phyloP scores from a whole-genome alignment of 2,113 vertebrate species.

The Excalfactoria chinensis region DNA sequence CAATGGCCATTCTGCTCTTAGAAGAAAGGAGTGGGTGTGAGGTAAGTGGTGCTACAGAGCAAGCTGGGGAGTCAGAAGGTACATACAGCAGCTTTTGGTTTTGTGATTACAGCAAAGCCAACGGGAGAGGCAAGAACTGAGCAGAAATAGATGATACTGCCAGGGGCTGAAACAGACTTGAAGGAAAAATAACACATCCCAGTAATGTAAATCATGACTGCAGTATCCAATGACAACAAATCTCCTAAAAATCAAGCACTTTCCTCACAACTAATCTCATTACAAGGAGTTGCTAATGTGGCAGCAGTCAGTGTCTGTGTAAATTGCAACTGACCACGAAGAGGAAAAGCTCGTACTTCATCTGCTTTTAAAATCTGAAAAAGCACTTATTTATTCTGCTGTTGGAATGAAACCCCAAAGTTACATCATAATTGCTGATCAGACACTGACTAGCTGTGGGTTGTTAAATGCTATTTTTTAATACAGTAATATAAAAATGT shows the following conservation, averaged over 20 bases:
- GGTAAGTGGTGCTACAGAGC: background rate
- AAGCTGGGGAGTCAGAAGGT: background rate
- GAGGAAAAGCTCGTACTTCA: background rate
- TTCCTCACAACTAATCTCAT: background rate
- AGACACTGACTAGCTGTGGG: background rate
- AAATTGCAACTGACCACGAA: background rate
- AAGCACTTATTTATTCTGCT: background rate
- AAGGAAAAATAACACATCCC: constrained; percentile 46
- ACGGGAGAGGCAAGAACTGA: background rate
- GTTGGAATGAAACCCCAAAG: background rate
- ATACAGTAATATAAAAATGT: background rate
- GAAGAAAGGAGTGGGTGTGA: background rate
- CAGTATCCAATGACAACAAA: constrained; percentile 61
- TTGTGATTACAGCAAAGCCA: constrained; percentile 3
- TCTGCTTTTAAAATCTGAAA: background rate
- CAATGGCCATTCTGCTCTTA: background rate
- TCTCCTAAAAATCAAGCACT: background rate
- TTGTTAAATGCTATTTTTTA: background rate
- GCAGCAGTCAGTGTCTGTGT: background rate
- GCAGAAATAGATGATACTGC: constrained; percentile 44
- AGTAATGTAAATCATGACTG: constrained; percentile 19
- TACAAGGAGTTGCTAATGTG: background rate
- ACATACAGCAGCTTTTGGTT: background rate
- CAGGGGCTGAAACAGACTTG: constrained; percentile 48
- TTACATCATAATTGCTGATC: background rate